Base-by-base conservation (phyloP, 2,888 invertebrate species). In the Busseola fusca region DNA sequence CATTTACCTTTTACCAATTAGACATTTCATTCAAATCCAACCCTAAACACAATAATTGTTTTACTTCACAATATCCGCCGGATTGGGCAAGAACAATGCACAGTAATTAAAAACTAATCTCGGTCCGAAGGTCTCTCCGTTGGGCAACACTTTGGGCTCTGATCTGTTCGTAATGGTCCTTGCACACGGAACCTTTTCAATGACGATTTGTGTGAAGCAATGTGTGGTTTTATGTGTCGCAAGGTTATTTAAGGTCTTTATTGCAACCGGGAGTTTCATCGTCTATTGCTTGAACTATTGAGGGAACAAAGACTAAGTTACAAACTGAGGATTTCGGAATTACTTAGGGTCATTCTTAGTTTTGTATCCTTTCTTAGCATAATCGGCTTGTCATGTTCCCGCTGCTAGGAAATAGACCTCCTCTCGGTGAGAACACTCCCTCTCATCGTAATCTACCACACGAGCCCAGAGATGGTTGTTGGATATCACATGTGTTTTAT, bases 101-200 rank as follows among this genome's bases (percentile, higher is more conserved):
- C 57, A 71, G 82, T 85, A 89, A 90, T 89, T 88, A 89, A 83
- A 85, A 84, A 84, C 84, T 78, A 85, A 88, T 88, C 86, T 86
- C 52, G 65, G 42, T 50, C 67, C 66, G 86, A 89, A 88, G 89
- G 87, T 85, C 84, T 83, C 74, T 59, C 67, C 42, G 80, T 89
- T 88, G 80, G 66, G 87, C 74, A 89, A 89, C 72, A n/a, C 48
- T 60, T 52, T 73, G 68, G 64, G 27, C 60, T 40, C n/a, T 60
- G 66, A 34, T 72, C 56, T 69, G 25, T 63, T 34, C 27, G 57
- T 58, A 67, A 72, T 64, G 66, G 69, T 71, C 67, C 59, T 81
- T 42, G 18, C 30, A 34, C 77, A 64, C 48, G 64, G 34, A 70
- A 75, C 77, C 72, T 69, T 79, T 69, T 80, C 21, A 58, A 57